Percentiles rank a stretch among this genome's conserved stretches.
These are phyloP conservation scores for Acanthococcus lagerstroemiae DNA, from an alignment of 2,888 invertebrate species.

Conservation along the genomic window DNA sequence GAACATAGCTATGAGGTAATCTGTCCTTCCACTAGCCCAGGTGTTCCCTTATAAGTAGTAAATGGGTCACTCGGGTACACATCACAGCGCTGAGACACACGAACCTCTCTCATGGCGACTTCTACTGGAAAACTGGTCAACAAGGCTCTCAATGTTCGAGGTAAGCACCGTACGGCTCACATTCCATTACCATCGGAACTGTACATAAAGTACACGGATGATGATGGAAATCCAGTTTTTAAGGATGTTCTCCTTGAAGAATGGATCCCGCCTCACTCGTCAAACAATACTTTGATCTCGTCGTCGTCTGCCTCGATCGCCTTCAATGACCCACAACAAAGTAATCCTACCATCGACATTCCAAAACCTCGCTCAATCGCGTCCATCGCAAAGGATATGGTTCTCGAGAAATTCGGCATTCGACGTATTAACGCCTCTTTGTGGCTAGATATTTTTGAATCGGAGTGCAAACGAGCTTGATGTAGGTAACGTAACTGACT, in stretches of 20 bases:
- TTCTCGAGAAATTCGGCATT: background rate
- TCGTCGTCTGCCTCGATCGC: background rate
- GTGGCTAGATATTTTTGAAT: too few species aligned
- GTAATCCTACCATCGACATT: background rate
- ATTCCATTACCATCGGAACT: background rate
- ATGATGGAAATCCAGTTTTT: background rate
- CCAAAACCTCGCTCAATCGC: background rate
- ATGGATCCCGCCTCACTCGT: background rate
- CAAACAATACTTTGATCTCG: background rate
- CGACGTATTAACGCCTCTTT: background rate
- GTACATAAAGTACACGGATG: background rate
- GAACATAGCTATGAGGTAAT: too few species aligned
- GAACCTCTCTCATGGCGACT: too few species aligned
- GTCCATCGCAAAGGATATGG: background rate
- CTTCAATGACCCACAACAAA: background rate
- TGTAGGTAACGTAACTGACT: too few species aligned
- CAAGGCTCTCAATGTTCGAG: background rate
- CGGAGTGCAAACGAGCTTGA: too few species aligned
- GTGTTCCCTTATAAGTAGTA: too few species aligned
- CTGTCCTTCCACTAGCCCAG: too few species aligned
- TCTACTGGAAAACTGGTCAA: background rate
- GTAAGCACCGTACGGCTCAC: background rate
- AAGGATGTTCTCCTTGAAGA: background rate
- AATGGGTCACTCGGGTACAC: too few species aligned
- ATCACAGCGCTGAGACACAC: too few species aligned